phyloP scores from a whole-genome alignment of 2,888 invertebrate genomes.

The Parascotia fuliginaria region DNA sequence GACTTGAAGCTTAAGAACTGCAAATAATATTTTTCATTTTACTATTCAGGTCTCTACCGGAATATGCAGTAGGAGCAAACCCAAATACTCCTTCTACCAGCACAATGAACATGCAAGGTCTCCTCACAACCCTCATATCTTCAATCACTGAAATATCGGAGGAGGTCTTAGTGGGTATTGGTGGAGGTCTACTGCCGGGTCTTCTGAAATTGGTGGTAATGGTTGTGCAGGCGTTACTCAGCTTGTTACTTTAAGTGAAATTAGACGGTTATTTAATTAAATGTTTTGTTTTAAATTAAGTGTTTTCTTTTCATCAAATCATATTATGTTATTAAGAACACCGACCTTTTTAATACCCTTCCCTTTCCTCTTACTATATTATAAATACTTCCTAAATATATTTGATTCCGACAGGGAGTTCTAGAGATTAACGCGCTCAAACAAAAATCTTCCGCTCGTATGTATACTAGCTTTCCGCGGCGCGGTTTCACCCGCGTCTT shows the following conservation, averaged over 20 bases:
- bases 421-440: too few species aligned
- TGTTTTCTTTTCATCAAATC: background rate
- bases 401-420: too few species aligned
- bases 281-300: background rate
- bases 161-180: conserved; percentile 66
- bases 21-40: too few species aligned
- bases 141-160: conserved; percentile 68
- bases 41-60: conserved; percentile 54
- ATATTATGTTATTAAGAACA: background rate
- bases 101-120: conserved; percentile 62
- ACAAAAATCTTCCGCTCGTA: too few species aligned
- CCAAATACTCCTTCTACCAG: conserved; percentile 62
- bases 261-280: conserved; percentile 3
- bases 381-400: too few species aligned
- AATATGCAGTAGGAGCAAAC: conserved; percentile 73
- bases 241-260: conserved; percentile 48
- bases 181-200: conserved; percentile 73
- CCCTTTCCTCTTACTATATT: too few species aligned
- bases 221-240: conserved; percentile 65
- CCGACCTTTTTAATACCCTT: too few species aligned
- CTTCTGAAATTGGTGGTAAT: conserved; percentile 69
- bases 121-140: conserved; percentile 62
- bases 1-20: too few species aligned
- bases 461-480: too few species aligned
- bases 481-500: too few species aligned